Percentiles rank a stretch among this genome's conserved stretches.
phyloP scores from a whole-genome alignment of 2,888 invertebrate genomes.

The Aspidiotus destructor region DNA sequence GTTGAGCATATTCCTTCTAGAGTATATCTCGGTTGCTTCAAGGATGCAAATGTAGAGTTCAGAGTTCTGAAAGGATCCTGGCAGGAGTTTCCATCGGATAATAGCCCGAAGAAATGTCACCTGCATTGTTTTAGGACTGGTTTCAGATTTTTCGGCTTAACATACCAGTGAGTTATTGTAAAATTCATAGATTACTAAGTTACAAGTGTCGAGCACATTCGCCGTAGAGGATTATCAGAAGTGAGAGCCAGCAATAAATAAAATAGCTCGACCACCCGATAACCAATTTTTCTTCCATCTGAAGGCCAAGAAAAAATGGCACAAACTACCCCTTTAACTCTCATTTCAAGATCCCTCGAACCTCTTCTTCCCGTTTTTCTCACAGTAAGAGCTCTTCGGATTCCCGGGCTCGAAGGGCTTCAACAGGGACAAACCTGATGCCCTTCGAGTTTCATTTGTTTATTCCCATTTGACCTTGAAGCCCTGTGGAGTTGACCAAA shows the following conservation, averaged over 20 bases:
- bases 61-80: slow-evolving; percentile 35
- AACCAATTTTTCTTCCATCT: too few relatives aligned
- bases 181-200: neutral
- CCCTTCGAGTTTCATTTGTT: too few relatives aligned
- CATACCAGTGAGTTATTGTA: slow-evolving; percentile 35
- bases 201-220: too few relatives aligned
- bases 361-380: too few relatives aligned
- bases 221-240: too few relatives aligned
- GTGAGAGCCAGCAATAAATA: too few relatives aligned
- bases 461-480: too few relatives aligned
- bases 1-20: slow-evolving; percentile 9
- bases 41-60: slow-evolving; percentile 34
- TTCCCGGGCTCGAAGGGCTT: too few relatives aligned
- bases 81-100: slow-evolving; percentile 33
- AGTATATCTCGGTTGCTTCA: slow-evolving; percentile 36
- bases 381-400: too few relatives aligned
- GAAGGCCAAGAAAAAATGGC: too few relatives aligned
- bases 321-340: too few relatives aligned
- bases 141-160: slow-evolving; percentile 36
- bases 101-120: slow-evolving; percentile 36
- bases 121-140: slow-evolving; percentile 36
- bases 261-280: neutral
- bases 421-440: neutral
- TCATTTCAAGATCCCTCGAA: too few relatives aligned
- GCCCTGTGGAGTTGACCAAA: neutral